Conservation (phyloP, 2,113 vertebrate genomes). For the Parus major region DNA sequence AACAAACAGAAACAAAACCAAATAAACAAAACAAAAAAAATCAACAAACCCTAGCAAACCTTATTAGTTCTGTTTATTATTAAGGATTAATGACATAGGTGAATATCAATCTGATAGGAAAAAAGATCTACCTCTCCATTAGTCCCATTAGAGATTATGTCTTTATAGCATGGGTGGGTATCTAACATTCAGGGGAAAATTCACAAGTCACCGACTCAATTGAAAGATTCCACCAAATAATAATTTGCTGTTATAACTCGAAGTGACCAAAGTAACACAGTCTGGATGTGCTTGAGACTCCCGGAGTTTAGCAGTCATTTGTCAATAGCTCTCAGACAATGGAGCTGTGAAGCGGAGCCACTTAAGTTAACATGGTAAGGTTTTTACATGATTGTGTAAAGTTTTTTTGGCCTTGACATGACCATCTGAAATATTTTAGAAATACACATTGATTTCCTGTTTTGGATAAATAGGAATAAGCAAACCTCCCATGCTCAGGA, state of each 20-base stretch:
- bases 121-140: not conserved
- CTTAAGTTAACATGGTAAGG: not conserved
- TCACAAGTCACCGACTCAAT: not conserved
- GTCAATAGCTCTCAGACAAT: not conserved
- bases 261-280: not conserved
- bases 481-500: not conserved
- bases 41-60: not conserved
- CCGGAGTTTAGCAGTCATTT: not conserved
- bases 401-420: not conserved
- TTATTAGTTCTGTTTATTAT: not conserved
- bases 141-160: not conserved
- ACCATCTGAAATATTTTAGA: not conserved
- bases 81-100: not conserved
- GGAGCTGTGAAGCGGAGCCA: not conserved
- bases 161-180: not conserved
- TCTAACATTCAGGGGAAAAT: not conserved
- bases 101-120: not conserved
- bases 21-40: not conserved
- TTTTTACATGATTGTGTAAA: not conserved
- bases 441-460: not conserved
- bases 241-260: not conserved
- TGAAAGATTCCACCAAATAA: not conserved
- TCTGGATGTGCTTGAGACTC: not conserved
- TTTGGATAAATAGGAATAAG: conserved; percentile 2
- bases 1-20: not conserved